These are phyloP conservation scores for Patagioenas fasciata DNA, from an alignment of 2,113 vertebrate genomes.

Conservation along the genomic window DNA sequence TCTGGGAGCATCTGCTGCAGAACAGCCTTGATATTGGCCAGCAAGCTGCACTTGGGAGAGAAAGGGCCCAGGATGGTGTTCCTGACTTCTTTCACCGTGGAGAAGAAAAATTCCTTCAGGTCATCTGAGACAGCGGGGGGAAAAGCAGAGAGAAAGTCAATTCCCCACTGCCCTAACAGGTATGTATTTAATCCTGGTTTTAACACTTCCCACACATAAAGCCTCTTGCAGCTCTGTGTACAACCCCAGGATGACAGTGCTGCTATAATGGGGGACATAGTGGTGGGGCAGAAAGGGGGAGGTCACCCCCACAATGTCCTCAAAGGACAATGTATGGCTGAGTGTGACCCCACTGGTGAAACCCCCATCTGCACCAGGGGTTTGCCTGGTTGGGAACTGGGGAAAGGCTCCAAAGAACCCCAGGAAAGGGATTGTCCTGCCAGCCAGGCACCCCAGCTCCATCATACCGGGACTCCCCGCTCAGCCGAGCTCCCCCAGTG, in stretches of 20 bases:
- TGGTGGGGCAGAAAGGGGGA: background rate
- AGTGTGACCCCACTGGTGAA: background rate
- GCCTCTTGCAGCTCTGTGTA: background rate
- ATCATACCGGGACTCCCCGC: fast-evolving
- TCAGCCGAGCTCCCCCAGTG: background rate
- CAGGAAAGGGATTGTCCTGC: background rate
- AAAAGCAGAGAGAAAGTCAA: background rate
- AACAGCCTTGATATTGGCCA: constrained; percentile 71
- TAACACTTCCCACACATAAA: background rate
- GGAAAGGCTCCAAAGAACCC: background rate
- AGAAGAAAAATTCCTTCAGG: constrained; percentile 73
- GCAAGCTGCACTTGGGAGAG: constrained; percentile 78
- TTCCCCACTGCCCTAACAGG: background rate
- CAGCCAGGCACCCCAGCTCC: background rate
- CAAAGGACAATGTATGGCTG: fast-evolving
- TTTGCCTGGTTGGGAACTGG: fast-evolving
- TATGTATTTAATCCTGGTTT: background rate
- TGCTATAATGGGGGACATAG: fast-evolving
- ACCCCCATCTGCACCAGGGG: fast-evolving
- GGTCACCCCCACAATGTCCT: background rate
- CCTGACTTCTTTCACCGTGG: constrained; percentile 69
- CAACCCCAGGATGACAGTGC: background rate
- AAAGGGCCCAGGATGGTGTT: constrained; percentile 79
- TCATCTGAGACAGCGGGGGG: constrained; percentile 49
- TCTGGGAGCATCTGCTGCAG: constrained; percentile 75